Base-by-base conservation (phyloP, 2,888 invertebrate genomes). In the Lasioglossum vierecki region DNA sequence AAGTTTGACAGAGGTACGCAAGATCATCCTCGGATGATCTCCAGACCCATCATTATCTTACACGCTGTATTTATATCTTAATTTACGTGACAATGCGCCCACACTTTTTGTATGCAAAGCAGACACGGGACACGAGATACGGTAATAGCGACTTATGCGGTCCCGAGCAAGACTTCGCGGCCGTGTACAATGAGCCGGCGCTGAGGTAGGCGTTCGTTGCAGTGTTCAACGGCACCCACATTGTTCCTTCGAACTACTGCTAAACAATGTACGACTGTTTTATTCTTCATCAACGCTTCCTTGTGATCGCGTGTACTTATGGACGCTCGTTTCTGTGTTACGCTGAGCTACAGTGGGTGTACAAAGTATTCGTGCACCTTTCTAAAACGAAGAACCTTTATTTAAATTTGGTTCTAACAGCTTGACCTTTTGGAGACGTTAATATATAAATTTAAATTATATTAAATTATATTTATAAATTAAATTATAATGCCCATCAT, bases 81-180 rank as follows among this genome's bases (percentile, higher is more conserved):
- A 90, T 87, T 90, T 88, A 85, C 88, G 86, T 83, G 87, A 90
- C 88, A 88, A 88, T 90, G 88, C 85, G 79, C 81, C 83, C 84
- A 85, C 84, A 84, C 87, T 90, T 90, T 88, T 91, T 90, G 82
- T 88, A 89, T 88, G 90, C 87, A 88, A 89, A 85, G 53, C 68
- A 76, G 84, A 72, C 70, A 72, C 72, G 35, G 78, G 82, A 84
- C 46, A 15, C 86, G 87, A 87, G 83, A 84, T 83, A 86, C 88
- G 87, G 84, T 88, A 89, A 84, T 76, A 76, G 77, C 78, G 63
- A 79, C 49, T 83, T 71, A 70, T 79, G 60, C 46, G 75, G 35
- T 76, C 49, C 35, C 35, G 63, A 18, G 57, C 53, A 68, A 22
- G 68, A 41, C 73, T 30, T n/a, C 46, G 72, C 71, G 72, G 72